Evolutionary conservation across 2,113 vertebrate species (phyloP), one percentile per base, ranked within the genome.

Genomic region (Alethe diademata): DNA sequence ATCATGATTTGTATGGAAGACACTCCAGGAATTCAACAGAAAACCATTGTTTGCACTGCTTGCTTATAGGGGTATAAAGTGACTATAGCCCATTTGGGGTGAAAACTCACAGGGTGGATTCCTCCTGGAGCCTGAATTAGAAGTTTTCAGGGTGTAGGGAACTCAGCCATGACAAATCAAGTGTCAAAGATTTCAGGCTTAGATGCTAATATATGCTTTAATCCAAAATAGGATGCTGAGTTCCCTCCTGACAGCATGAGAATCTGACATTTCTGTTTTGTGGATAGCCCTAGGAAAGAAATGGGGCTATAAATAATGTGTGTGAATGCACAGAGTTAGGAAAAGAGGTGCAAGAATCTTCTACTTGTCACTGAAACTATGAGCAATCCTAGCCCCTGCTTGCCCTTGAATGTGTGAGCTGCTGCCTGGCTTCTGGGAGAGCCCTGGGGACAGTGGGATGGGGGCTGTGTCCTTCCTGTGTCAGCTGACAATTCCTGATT

Each of bases 231-330:
- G 42, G 50, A 86, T 92, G 66, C 58, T 2, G 20, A 73, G 45
- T 50, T 86, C 50, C 18, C 35, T 82, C 58, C 61, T 74, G 71
- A 70, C 82, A 90, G 45, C 67, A 83, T 38, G 67, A 85, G 75
- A 90, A 92, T 50, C 42, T 92, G 90, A 78, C 56, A 88, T 80
- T 94, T 90, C 74, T 79, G 20, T 61, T 96, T 62, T 57, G 50
- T 88, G 66, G 58, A 29, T 82, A 61, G 78, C 53, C 70, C 62
- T 57, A 66, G 67, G 82, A 82, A 90, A 94, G 82, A 90, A 82
- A 79, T 0, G 0, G 12, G 61, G 58, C 58, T 88, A 73, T 90
- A 88, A 95, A 92, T 62, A 76, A 33, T 8, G 19, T 17, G 20
- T 36, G 42, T 66, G 58, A 73, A 83, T 58, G 25, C 22, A 36